Base-by-base conservation (phyloP, 2,797 vertebrate genomes). In the Varecia variegata region DNA sequence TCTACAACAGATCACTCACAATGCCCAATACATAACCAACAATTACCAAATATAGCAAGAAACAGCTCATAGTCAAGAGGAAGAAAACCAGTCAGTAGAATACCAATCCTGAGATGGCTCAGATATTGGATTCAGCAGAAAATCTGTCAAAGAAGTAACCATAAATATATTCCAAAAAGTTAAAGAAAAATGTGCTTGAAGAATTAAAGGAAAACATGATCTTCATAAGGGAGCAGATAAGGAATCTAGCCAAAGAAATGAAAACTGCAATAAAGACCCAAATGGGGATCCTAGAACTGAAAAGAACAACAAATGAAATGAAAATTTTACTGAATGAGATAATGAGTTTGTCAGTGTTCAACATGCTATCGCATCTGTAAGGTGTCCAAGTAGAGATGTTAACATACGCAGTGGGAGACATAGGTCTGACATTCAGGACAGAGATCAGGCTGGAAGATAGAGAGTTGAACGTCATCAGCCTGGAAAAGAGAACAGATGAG, bases 341-440 rank as follows among this genome's bases (percentile, higher is more conserved):
- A 27, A 30, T 27, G 54, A 52, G 17, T 40, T 3, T 4, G 30
- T 47, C 32, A 0, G 15, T 47, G 11, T 86, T 45, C 35, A 38
- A 68, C 40, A 10, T 2, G 14, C 56, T 38, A 11, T 13, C 2
- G 14, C 4, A 11, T 52, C 45, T 27, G 20, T 5, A 23, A 25
- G 47, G 27, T 20, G n/a, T 2, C 4, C 12, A 17, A 25, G 23
- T 14, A 5, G 45, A 35, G 71, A 77, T 14, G 9, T 32, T 74
- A 27, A 47, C 21, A 21, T 5, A 1, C 1, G 0, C 1, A 0
- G 18, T 27, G n/a, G 38, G 73, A 32, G 20, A 50, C 7, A 4
- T 0, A 65, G 47, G 62, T 38, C 27, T 71, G 76, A 67, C 73
- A 58, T 65, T 17, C 65, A 30, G 47, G 35, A 60, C 38, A 25